A percentile compares a stretch with the other conserved stretches of the same genome.
phyloP scores from a whole-genome alignment of 2,113 vertebrate species.

The Cynocephalus volans region DNA sequence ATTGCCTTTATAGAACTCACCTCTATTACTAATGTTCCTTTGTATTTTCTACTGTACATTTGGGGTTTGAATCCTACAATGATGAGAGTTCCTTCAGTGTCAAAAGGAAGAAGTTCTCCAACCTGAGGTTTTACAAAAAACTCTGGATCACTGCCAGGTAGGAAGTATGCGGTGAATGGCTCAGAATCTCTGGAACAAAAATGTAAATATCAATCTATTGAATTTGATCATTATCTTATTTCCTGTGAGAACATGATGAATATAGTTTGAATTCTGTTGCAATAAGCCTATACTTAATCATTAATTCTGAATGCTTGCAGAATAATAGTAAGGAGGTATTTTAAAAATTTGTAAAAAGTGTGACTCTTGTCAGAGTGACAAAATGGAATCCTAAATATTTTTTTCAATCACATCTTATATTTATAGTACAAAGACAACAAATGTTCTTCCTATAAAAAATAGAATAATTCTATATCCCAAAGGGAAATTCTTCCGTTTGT shows the following conservation, averaged over 20 bases:
- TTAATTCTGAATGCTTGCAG: not conserved
- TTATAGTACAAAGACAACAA: not conserved
- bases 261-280: not conserved
- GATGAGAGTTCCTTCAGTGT: slow-evolving; percentile 86
- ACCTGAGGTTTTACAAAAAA: slow-evolving; percentile 87
- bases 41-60: slow-evolving; percentile 87
- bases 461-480: not conserved
- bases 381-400: slow-evolving; percentile 28
- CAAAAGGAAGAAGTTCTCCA: slow-evolving; percentile 88
- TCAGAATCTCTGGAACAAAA: slow-evolving; percentile 84
- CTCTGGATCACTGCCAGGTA: slow-evolving; percentile 87
- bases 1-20: slow-evolving; percentile 74
- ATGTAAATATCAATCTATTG: slow-evolving; percentile 49
- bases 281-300: slow-evolving; percentile 3
- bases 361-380: not conserved
- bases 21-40: slow-evolving; percentile 87
- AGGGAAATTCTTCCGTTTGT: slow-evolving; percentile 40
- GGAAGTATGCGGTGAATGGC: slow-evolving; percentile 87
- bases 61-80: slow-evolving; percentile 89
- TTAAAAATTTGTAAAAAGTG: not conserved
- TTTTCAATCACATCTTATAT: not conserved
- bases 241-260: not conserved
- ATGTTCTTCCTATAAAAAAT: not conserved
- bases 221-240: not conserved
- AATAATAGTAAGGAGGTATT: slow-evolving; percentile 45